Base-by-base conservation (phyloP, 2,113 vertebrate genomes). In the cattle (Bos taurus) region DNA sequence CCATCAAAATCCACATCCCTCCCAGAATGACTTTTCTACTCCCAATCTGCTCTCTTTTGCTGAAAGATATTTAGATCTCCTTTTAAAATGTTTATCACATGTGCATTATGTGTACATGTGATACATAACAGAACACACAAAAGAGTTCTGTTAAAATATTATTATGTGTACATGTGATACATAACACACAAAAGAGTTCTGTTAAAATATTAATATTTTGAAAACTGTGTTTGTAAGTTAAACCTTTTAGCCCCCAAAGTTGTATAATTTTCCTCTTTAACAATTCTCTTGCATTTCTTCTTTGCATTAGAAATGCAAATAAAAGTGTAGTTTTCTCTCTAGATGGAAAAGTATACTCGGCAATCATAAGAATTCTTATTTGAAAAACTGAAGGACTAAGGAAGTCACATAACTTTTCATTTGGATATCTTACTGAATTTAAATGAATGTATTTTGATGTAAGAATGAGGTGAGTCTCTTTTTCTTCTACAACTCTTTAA, bases 191-290 rank as follows among this genome's bases (percentile, higher is more conserved):
- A 60, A 88, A 74, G 11, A 64, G n/a, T 67, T 94, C 46, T 77
- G 23, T 83, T 92, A 88, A 92, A 92, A 54, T 92, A 86, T 30
- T 60, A 84, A 19, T 84, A 57, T 30, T 28, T 95, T 84, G 40
- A 82, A 95, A 91, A 77, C 33, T 81, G 30, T 78, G 28, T 77
- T 81, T 92, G 40, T 60, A 86, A 91, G 11, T 90, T 81, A 59
- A 85, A 82, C 3, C 28, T 93, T 92, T 93, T 94, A 89, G n/a
- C 91, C 78, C 30, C 15, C 97, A 94, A 97, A 30, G 8, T 52
- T 89, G 13, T 74, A 3, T 64, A 40, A 89, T 96, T 82, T 67
- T 5, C 46, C 33, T 43, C 83, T 91, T 89, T 57, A 95, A 28
- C 46, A 56, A 14, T 64, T 87, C 1, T 60, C 94, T 89, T 78